phyloP scores from a whole-genome alignment of 2,797 vertebrate species.

The Furcifer pardalis region DNA sequence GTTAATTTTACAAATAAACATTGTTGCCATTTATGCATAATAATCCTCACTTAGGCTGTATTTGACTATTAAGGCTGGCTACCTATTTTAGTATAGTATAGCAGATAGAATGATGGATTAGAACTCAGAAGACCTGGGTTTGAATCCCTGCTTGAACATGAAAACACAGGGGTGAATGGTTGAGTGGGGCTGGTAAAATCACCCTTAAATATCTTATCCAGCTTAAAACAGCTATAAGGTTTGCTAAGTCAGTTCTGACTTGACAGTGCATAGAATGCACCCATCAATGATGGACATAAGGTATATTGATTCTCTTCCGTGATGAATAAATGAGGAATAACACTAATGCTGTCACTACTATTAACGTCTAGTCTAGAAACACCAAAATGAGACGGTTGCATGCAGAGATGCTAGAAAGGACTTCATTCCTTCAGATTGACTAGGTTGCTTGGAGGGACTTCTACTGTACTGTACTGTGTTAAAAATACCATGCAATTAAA shows the following conservation, averaged over 20 bases:
- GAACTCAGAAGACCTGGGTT: too few species aligned
- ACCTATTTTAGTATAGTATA: constrained; percentile 21
- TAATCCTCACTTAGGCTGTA: constrained; percentile 41
- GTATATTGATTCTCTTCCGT: not conserved
- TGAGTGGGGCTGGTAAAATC: too few species aligned
- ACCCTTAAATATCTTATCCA: too few species aligned
- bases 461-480: not conserved
- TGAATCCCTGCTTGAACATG: too few species aligned
- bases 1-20: constrained; percentile 25
- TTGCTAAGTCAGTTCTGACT: too few species aligned
- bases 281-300: constrained; percentile 5
- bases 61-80: constrained; percentile 48
- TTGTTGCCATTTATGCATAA: constrained; percentile 4
- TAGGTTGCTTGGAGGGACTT: not conserved
- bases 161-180: too few species aligned
- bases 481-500: constrained; percentile 11
- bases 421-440: not conserved
- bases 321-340: not conserved
- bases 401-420: not conserved
- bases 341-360: not conserved
- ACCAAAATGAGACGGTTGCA: not conserved
- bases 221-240: too few species aligned
- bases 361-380: not conserved
- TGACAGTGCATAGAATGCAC: too few species aligned
- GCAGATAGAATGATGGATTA: too few species aligned